Conservation (phyloP, 2,797 vertebrate species). For the Mormyrus hasselquistii region DNA sequence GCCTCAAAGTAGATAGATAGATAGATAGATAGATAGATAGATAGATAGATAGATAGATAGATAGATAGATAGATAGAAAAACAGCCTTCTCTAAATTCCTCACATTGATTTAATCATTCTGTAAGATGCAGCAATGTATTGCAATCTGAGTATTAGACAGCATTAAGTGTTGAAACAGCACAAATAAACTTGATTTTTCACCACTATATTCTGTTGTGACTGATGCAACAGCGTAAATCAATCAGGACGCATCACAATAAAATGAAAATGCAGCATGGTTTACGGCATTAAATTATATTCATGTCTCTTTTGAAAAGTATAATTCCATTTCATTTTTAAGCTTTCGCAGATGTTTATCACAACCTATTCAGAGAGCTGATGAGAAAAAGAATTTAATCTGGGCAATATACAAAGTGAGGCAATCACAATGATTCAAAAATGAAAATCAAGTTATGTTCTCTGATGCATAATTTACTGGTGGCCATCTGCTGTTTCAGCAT, state of each 20-base stretch:
- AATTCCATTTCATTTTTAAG: background rate
- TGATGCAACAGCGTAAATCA: background rate
- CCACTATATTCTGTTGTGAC: background rate
- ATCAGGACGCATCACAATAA: background rate
- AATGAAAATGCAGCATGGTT: background rate
- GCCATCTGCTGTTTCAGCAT: constrained; percentile 15
- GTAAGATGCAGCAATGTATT: background rate
- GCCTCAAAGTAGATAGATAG: background rate
- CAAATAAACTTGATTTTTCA: background rate
- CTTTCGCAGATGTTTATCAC: background rate
- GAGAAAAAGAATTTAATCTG: background rate
- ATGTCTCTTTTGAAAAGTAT: background rate
- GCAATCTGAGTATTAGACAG: background rate
- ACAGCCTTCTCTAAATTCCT: background rate
- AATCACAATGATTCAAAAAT: background rate
- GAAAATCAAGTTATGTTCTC: background rate
- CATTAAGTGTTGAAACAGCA: background rate
- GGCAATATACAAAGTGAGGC: background rate
- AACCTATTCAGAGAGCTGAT: constrained; percentile 15
- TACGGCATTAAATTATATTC: background rate
- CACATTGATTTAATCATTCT: background rate
- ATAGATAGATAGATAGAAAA: background rate
- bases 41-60: background rate
- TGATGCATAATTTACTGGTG: constrained; percentile 12
- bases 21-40: background rate